Evolutionary conservation across 1,140 invertebrate species (phyloP).

Genomic region (Babylonia areolata): DNA sequence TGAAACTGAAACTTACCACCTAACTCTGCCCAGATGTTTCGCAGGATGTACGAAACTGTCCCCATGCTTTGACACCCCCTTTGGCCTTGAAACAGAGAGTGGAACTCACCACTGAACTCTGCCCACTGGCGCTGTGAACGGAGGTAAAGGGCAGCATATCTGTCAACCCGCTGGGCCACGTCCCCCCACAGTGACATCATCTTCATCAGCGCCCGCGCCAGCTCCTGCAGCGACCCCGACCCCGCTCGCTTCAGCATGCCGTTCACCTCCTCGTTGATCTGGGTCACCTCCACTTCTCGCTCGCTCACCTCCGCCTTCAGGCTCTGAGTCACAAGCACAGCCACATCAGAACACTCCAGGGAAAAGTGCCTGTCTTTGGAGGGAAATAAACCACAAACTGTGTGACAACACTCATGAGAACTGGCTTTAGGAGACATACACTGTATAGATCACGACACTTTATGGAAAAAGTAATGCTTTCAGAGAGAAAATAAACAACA

Average conservation of each 20-base stretch:
- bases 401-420: no score
- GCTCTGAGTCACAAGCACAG: not conserved
- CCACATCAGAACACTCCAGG: not conserved
- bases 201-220: conserved; percentile 67
- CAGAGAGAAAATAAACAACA: no score
- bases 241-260: conserved; percentile 62
- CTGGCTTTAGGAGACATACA: no score
- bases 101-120: conserved; percentile 57
- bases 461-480: no score
- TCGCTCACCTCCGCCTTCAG: conserved; percentile 63
- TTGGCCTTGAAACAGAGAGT: no score
- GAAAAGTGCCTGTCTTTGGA: no score
- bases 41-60: no score
- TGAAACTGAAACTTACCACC: no score
- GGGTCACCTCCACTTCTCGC: conserved; percentile 61
- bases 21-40: no score
- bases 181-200: conserved; percentile 69
- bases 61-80: no score
- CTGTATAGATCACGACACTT: no score
- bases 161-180: conserved; percentile 62
- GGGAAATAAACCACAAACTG: no score
- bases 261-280: conserved; percentile 65
- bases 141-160: conserved; percentile 61
- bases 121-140: conserved; percentile 63
- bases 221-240: conserved; percentile 65